Percentiles rank a stretch among this genome's conserved stretches.
These are phyloP conservation scores for Notolabrus celidotus DNA, from an alignment of 2,797 vertebrate species.

Conservation along the genomic window DNA sequence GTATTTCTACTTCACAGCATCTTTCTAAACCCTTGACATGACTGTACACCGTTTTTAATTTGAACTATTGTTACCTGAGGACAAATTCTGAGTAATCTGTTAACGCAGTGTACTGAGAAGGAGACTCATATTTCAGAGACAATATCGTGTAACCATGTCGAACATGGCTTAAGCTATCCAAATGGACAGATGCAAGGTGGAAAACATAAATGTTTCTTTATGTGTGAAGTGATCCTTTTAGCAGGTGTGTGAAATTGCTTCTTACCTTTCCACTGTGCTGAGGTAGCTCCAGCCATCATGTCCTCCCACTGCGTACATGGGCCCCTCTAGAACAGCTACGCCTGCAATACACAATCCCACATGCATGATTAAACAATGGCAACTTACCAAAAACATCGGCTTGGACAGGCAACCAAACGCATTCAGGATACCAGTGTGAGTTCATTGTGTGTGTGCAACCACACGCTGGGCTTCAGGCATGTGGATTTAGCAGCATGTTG, in stretches of 20 bases:
- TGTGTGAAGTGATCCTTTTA: background rate
- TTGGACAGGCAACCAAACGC: conserved; percentile 10
- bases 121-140: too few species aligned
- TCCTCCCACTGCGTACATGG: conserved; percentile 98
- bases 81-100: too few species aligned
- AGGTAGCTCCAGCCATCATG: conserved; percentile 99
- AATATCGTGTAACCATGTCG: background rate
- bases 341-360: conserved; percentile 79
- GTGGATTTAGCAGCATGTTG: conserved; percentile 55
- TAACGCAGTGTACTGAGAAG: too few species aligned
- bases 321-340: conserved; percentile 95
- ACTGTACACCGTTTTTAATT: too few species aligned
- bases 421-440: conserved; percentile 21
- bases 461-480: conserved; percentile 27
- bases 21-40: too few species aligned
- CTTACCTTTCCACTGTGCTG: conserved; percentile 95
- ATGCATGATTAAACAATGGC: conserved; percentile 24
- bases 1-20: background rate
- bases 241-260: background rate
- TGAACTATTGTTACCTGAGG: too few species aligned
- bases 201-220: background rate
- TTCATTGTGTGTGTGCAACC: conserved; percentile 28
- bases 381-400: conserved; percentile 26
- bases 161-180: background rate
- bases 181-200: background rate